Base-by-base conservation (phyloP, 2,797 vertebrate species). In the Gobio occitaniae region DNA sequence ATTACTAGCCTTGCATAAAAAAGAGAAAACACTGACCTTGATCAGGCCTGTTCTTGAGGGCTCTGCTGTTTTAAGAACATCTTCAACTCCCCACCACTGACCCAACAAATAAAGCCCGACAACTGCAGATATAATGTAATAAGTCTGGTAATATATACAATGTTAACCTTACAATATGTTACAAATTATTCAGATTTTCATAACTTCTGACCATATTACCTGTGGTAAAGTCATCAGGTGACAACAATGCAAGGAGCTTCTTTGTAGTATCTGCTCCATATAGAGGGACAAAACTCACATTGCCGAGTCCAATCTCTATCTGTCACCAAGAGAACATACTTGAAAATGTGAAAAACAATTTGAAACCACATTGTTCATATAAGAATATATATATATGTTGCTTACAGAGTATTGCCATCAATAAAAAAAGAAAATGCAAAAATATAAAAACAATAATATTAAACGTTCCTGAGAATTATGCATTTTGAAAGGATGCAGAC, bases 21-120 rank as follows among this genome's bases (percentile, higher is more conserved):
- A 15, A 21, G 4, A 47, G 16, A 56, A 83, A 68, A 61, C 38
- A 70, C 65, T 48, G 15, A 98, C 97, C 95, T 95, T 89, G 68
- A 94, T 83, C 84, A 95, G 90, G 19, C 97, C 97, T 44, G 96
- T 94, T 92, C 96, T 95, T 79, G 90, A 82, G 48, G 91, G 41
- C 50, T 93, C 91, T 89, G 94, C 91, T 77, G 97, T 97, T 93
- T 90, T 96, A 84, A 97, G 90, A 89, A 97, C 93, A 81, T 97
- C 96, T 84, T 97, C 95, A 88, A 96, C 79, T 36, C 95, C 88
- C 97, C 97, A 98, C 97, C 97, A 98, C 71, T 89, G 94, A 86
- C 94, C 93, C 92, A 93, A 93, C 88, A 98, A 94, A 91, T 96
- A 97, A 79, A 98, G 91, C n/a, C 95, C 97, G 87, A 96, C 94